Evolutionary conservation across 2,888 invertebrate species (phyloP).

Genomic region (Yponomeuta plumbellus): DNA sequence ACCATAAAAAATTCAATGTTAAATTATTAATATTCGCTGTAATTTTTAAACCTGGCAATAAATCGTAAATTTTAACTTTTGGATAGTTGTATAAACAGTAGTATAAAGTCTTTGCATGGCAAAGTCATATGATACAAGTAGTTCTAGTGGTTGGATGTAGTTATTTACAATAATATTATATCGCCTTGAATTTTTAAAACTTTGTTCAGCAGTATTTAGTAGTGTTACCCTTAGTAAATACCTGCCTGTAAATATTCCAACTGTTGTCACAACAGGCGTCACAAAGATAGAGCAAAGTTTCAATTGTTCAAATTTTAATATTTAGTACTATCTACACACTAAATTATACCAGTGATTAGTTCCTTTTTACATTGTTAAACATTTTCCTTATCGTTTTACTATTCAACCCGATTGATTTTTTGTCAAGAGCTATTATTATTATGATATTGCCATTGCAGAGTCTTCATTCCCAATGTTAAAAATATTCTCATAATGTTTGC

Average conservation of each 20-base stretch:
- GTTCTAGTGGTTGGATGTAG: slow-evolving; percentile 21
- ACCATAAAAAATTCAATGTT: slow-evolving; percentile 15
- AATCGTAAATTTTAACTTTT: slow-evolving; percentile 56
- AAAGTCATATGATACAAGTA: slow-evolving; percentile 6
- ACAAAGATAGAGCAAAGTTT: slow-evolving; percentile 21
- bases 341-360: slow-evolving; percentile 20
- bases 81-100: slow-evolving; percentile 42
- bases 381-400: background rate
- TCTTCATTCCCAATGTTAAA: slow-evolving; percentile 40
- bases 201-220: background rate
- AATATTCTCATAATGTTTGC: slow-evolving; percentile 60
- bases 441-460: slow-evolving; percentile 48
- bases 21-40: slow-evolving; percentile 13
- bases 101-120: slow-evolving; percentile 19
- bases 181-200: background rate
- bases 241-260: background rate
- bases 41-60: slow-evolving; percentile 46
- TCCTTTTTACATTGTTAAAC: slow-evolving; percentile 4
- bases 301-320: slow-evolving; percentile 16
- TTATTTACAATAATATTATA: slow-evolving; percentile 1
- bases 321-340: slow-evolving; percentile 6
- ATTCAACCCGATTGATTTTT: background rate
- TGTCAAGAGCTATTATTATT: slow-evolving; percentile 8
- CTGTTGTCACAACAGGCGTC: slow-evolving; percentile 25
- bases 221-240: background rate